Evolutionary conservation across 2,888 invertebrate species (phyloP), one percentile per base, ranked within the genome.

Genomic region (Chymomyza procnemis): DNA sequence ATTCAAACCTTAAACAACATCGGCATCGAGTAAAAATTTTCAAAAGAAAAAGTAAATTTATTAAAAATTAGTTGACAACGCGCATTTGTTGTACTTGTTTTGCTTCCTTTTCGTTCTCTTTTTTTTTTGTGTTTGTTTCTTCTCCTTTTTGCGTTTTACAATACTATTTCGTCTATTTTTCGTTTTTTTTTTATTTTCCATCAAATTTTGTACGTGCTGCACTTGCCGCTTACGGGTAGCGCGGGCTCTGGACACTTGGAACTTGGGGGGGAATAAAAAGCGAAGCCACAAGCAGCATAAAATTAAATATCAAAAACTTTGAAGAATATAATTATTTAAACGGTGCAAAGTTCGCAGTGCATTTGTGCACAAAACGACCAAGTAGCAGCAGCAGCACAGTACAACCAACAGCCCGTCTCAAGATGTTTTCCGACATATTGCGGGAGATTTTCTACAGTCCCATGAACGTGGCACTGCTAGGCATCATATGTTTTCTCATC

Each of bases 381-480:
- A n/a, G 26, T 4, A n/a, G 16, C 16, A 50, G 16, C 18, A 50
- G 19, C 50, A 50, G 19, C n/a, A 19, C 16, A 18, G 6, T 50
- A 18, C 50, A 41, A n/a, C n/a, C 50, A 50, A 50, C 16, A 9
- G 12, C 3, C 34, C n/a, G n/a, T n/a, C n/a, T 2, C 26, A 26
- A 26, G 6, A 41, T 41, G 34, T 55, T 81, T 66, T 69, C 50
- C 1, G 57, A 73, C 4, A 79, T 94, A 73, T 78, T 93, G 52
- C 89, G 90, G 64, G 95, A 95, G 90, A 93, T 95, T 70, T 90
- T 95, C 58, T 92, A 92, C 66, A 95, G 94, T 87, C 96, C 96
- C 14, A 85, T 96, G 74, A 96, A 96, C 90, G 87, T 96, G 66
- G 92, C 92, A 30, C 92, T 96, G 64, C 92, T 96, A 16, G 92